Percentiles rank a stretch among this genome's conserved stretches.
phyloP scores from a whole-genome alignment of 2,888 invertebrate genomes.

The Tetragonisca angustula region DNA sequence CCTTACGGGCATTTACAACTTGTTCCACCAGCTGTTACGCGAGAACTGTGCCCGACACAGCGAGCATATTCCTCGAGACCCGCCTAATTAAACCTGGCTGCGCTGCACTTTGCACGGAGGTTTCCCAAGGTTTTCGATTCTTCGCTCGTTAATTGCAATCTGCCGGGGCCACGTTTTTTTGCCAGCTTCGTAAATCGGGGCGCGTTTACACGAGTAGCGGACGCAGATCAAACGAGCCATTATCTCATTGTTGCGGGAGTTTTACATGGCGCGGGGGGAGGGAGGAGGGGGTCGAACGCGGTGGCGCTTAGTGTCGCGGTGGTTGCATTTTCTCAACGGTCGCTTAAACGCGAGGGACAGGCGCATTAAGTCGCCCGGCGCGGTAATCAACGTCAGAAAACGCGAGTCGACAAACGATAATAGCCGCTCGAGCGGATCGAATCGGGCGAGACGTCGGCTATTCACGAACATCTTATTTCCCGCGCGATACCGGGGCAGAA shows the following conservation, averaged over 20 bases:
- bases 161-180: neutral
- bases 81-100: neutral
- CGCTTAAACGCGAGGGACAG: conserved; percentile 47
- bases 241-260: conserved; percentile 28
- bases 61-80: neutral
- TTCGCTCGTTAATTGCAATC: neutral
- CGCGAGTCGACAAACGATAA: conserved; percentile 55
- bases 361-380: conserved; percentile 41
- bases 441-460: conserved; percentile 34
- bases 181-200: neutral
- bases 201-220: neutral
- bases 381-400: conserved; percentile 54
- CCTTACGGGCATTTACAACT: neutral
- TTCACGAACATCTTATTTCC: conserved; percentile 52
- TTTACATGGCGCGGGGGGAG: conserved; percentile 3
- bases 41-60: neutral
- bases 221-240: conserved; percentile 14
- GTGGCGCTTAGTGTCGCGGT: conserved; percentile 21
- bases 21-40: neutral
- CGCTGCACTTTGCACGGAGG: neutral
- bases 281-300: neutral
- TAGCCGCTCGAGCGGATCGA: conserved; percentile 52
- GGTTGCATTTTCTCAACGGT: conserved; percentile 39
- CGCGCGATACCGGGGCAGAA: conserved; percentile 24
- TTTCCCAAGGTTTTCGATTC: neutral